Conservation (phyloP, 2,797 vertebrate genomes). For the Apodemus agrarius region DNA sequence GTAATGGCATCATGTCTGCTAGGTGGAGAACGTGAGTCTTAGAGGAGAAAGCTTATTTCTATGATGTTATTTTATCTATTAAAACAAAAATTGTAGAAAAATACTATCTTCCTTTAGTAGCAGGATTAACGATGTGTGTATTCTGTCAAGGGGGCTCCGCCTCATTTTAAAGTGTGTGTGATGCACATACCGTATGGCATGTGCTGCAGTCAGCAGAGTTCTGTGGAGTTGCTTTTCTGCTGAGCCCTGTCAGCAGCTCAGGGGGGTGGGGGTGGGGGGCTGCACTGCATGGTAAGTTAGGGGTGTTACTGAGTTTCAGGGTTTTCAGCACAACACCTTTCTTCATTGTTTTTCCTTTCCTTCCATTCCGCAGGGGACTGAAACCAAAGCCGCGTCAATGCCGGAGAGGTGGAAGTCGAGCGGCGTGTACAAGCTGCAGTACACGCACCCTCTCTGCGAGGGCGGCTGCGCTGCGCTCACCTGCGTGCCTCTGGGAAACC, state of each 20-base stretch:
- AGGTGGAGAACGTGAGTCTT: not conserved
- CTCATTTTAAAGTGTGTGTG: not conserved
- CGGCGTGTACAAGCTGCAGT: slow-evolving; percentile 93
- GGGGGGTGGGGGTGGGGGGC: not conserved
- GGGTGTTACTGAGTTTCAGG: not conserved
- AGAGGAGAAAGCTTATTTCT: slow-evolving; percentile 11
- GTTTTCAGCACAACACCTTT: not conserved
- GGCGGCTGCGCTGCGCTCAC: slow-evolving; percentile 89
- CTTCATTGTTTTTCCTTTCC: not conserved
- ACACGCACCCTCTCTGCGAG: slow-evolving; percentile 92
- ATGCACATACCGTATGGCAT: not conserved
- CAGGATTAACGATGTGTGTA: not conserved
- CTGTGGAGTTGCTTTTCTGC: not conserved
- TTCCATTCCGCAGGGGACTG: slow-evolving; percentile 86
- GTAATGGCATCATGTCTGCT: not conserved
- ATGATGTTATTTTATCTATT: not conserved
- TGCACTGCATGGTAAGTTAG: not conserved
- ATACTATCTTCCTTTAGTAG: not conserved
- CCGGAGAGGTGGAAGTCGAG: slow-evolving; percentile 91
- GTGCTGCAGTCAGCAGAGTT: not conserved
- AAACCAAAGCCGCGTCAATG: slow-evolving; percentile 89
- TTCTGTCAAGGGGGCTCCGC: not conserved
- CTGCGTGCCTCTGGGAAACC: slow-evolving; percentile 91
- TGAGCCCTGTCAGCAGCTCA: not conserved
- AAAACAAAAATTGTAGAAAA: slow-evolving; percentile 33